A percentile compares a stretch with the other conserved stretches of the same genome.
Conservation (phyloP, 1,140 invertebrate species). For the Drosophila azteca region DNA sequence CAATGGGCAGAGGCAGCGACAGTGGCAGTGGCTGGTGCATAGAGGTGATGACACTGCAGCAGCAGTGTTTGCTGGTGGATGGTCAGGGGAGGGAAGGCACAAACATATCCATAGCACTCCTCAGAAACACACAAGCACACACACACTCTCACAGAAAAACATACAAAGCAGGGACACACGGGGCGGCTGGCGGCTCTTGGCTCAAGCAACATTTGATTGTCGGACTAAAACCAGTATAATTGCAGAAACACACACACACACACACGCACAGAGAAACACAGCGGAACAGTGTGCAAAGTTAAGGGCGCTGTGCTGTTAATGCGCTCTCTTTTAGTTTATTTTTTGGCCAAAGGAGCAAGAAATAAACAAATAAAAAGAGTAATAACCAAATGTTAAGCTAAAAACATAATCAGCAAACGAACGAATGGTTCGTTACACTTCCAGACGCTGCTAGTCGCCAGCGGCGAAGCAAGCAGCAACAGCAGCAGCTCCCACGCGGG, state of each 20-base stretch:
- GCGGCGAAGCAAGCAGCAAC: too few relatives aligned
- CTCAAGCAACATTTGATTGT: conserved; percentile 71
- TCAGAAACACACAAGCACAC: conserved; percentile 26
- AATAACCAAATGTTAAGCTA: conserved; percentile 69
- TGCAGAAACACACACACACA: conserved; percentile 65
- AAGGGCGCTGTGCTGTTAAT: conserved; percentile 41
- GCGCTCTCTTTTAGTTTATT: conserved; percentile 31
- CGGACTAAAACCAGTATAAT: conserved; percentile 77
- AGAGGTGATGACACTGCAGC: conserved; percentile 52
- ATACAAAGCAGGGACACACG: conserved; percentile 41
- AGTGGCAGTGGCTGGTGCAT: not conserved
- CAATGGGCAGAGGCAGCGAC: too few relatives aligned
- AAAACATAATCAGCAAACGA: not conserved
- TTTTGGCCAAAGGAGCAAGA: conserved; percentile 13
- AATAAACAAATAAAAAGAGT: conserved; percentile 50
- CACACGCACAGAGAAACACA: conserved; percentile 1
- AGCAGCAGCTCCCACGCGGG: conserved; percentile 17
- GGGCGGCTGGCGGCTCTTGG: conserved; percentile 17
- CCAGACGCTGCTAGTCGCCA: too few relatives aligned
- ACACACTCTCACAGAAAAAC: conserved; percentile 24
- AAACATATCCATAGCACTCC: conserved; percentile 16
- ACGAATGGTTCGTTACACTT: too few relatives aligned
- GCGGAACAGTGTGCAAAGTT: conserved; percentile 5
- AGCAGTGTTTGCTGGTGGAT: conserved; percentile 5
- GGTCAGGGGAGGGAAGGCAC: not conserved